Evolutionary conservation across 1,140 invertebrate genomes (phyloP).

Genomic region (Cylas formicarius): DNA sequence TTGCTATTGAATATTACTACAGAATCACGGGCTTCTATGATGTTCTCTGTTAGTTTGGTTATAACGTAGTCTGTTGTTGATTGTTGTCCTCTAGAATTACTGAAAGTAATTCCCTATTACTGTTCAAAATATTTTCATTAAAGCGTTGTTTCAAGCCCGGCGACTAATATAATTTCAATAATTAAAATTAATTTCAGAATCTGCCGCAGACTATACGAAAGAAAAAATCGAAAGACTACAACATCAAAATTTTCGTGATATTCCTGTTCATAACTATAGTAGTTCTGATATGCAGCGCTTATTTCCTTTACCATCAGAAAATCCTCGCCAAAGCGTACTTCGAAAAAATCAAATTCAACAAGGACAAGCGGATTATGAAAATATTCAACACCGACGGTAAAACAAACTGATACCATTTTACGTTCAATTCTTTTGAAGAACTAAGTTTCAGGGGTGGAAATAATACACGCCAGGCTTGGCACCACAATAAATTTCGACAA

Average conservation of each 20-base stretch:
- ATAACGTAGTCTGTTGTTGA: no score
- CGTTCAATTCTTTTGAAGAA: background rate
- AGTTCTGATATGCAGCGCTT: constrained; percentile 73
- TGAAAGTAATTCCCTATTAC: no score
- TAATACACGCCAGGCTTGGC: constrained; percentile 64
- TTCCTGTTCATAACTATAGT: constrained; percentile 73
- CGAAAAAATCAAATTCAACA: constrained; percentile 75
- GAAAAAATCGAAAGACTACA: constrained; percentile 59
- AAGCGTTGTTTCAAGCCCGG: no score
- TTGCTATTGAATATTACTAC: no score
- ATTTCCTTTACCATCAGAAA: constrained; percentile 74
- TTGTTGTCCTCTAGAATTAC: no score
- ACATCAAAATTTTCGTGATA: constrained; percentile 70
- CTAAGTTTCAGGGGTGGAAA: constrained; percentile 51
- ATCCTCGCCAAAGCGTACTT: constrained; percentile 75
- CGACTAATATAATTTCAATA: constrained; percentile 7
- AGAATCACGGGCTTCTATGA: no score
- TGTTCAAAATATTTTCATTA: no score
- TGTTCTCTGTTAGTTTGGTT: no score
- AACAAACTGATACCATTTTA: background rate
- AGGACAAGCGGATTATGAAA: constrained; percentile 65
- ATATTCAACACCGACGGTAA: constrained; percentile 56
- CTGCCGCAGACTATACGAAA: constrained; percentile 48
- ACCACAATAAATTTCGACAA: constrained; percentile 48
- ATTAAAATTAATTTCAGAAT: constrained; percentile 39